Evolutionary conservation across 2,888 invertebrate species (phyloP).

Genomic region (Thecocarcelia acutangulata): DNA sequence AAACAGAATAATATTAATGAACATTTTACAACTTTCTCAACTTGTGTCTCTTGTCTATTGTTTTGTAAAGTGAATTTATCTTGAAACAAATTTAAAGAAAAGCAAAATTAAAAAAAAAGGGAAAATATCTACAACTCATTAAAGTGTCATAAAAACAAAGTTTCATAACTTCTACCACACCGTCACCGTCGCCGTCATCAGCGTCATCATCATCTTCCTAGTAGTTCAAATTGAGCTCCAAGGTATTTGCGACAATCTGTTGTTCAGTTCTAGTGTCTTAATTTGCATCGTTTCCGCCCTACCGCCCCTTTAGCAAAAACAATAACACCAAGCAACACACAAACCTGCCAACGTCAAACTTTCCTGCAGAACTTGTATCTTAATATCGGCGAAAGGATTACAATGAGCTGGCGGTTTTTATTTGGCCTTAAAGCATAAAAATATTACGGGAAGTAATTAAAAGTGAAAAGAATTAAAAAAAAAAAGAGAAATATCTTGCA

Average conservation of each 20-base stretch:
- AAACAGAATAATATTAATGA: constrained; percentile 54
- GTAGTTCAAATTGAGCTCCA: constrained; percentile 37
- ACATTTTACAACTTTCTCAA: constrained; percentile 44
- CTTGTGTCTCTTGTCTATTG: constrained; percentile 39
- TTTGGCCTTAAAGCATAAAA: constrained; percentile 42
- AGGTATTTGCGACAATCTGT: constrained; percentile 23
- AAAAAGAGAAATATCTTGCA: background rate
- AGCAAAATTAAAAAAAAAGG: background rate
- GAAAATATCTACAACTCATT: constrained; percentile 53
- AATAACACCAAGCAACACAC: background rate
- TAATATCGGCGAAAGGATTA: constrained; percentile 43
- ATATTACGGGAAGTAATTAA: constrained; percentile 37
- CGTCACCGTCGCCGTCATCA: background rate
- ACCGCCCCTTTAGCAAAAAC: background rate
- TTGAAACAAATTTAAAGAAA: constrained; percentile 10
- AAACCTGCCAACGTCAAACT: constrained; percentile 10
- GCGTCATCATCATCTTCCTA: constrained; percentile 9
- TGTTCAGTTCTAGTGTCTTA: constrained; percentile 31
- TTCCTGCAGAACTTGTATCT: constrained; percentile 40
- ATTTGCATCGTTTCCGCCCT: constrained; percentile 33
- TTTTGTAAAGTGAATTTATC: constrained; percentile 29
- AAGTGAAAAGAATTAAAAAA: constrained; percentile 18
- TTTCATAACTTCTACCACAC: constrained; percentile 31
- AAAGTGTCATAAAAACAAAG: constrained; percentile 64
- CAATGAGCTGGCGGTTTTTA: background rate